A percentile compares a stretch with the other conserved stretches of the same genome.
These are phyloP conservation scores for Athene cunicularia DNA, from an alignment of 2,113 vertebrate species.

Conservation along the genomic window DNA sequence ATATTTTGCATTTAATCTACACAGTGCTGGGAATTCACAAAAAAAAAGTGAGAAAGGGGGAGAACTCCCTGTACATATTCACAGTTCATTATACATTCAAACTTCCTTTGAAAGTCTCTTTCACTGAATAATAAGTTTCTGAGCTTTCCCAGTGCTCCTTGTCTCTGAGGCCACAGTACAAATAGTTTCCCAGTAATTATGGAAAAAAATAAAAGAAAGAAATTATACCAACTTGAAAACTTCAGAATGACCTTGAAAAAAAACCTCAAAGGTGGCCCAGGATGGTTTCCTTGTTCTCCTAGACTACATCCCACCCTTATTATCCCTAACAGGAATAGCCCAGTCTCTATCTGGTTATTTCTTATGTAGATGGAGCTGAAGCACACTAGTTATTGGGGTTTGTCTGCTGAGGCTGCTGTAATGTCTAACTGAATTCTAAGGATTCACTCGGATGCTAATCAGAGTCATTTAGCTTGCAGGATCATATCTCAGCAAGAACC, in stretches of 20 bases:
- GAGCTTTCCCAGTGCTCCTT: constrained; percentile 4
- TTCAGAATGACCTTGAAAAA: background rate
- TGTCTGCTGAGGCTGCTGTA: background rate
- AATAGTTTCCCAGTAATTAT: background rate
- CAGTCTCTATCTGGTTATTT: background rate
- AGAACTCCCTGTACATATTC: constrained; percentile 1
- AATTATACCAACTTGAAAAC: background rate
- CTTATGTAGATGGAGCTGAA: background rate
- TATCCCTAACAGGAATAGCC: background rate
- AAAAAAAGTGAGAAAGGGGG: background rate
- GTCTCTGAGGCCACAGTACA: constrained; percentile 14
- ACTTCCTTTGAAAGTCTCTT: constrained; percentile 21
- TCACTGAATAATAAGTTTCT: constrained; percentile 13
- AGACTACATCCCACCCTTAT: background rate
- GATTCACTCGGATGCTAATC: rapidly evolving
- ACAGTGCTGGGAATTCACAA: background rate
- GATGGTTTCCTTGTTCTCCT: background rate
- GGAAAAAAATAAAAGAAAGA: background rate
- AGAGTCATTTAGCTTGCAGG: background rate
- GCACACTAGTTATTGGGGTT: background rate
- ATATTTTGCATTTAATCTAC: constrained; percentile 1
- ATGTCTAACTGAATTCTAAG: background rate
- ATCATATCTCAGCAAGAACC: background rate
- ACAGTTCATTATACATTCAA: constrained; percentile 43
- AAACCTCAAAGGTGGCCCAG: background rate